These are phyloP conservation scores for Heloderma charlesbogerti DNA, from an alignment of 2,113 vertebrate species.

Conservation along the genomic window DNA sequence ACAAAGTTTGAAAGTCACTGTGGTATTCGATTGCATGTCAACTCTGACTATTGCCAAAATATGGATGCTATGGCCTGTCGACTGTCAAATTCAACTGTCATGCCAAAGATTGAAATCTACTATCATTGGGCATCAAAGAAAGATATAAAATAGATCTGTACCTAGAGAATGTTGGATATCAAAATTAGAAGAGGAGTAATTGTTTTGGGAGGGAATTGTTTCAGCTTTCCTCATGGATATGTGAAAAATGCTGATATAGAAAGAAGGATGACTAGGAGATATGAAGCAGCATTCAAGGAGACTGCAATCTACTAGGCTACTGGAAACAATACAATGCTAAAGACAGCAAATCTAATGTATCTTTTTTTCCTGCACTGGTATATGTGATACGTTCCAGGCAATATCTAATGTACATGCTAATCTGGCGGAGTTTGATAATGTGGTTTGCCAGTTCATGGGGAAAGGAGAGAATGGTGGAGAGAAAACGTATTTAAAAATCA, in stretches of 20 bases:
- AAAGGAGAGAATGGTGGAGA: not conserved
- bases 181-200: not conserved
- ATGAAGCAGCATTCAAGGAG: constrained; percentile 50
- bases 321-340: constrained; percentile 34
- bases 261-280: not conserved
- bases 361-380: constrained; percentile 14
- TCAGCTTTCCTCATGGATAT: constrained; percentile 14
- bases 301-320: rapidly evolving
- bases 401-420: not conserved
- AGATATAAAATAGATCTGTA: not conserved
- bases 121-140: not conserved
- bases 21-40: not conserved
- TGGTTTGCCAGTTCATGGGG: not conserved
- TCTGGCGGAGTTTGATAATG: not conserved
- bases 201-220: not conserved
- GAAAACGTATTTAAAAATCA: not conserved
- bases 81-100: not conserved
- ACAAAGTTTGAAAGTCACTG: not conserved
- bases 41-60: not conserved
- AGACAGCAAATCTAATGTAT: constrained; percentile 7
- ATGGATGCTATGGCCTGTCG: not conserved
- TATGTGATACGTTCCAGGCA: not conserved
- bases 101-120: not conserved
- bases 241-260: constrained; percentile 35
- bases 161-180: not conserved